Evolutionary conservation across 2,888 invertebrate genomes (phyloP), one percentile per base, ranked within the genome.

Genomic region (Limnephilus marmoratus): DNA sequence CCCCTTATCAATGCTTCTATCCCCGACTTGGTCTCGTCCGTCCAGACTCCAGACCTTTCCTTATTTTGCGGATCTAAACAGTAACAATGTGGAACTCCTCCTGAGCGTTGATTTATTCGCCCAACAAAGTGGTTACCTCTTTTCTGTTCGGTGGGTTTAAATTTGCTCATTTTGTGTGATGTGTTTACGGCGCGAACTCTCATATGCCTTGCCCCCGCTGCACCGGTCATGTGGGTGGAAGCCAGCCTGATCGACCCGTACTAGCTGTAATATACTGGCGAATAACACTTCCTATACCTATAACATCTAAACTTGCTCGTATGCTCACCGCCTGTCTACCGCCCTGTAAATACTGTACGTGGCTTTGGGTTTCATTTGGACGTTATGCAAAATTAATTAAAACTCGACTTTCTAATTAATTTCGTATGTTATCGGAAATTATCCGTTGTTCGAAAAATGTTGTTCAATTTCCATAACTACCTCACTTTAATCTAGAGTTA

Each of bases 211-310:
- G 88, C 88, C 88, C 80, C 81, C 88, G 88, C 88, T 89, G 88
- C 80, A 68, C 80, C 88, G 81, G 81, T 37, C 88, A 81, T n/a
- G 88, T 89, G 88, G 88, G 88, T 89, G 88, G 88, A 80, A 89
- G 37, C 18, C 88, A 34, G 34, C 80, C 88, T 34, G 88, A 80
- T 89, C 88, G 88, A 80, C 81, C 88, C 81, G 88, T 37, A 31
- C 88, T 31, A 2, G 41, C 80, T 68, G 12, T 88, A 68, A 7
- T 68, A 53, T 31, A 18, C 81, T 37, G 80, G 88, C 80, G 88
- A 80, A 88, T 34, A 88, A 88, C 68, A 89, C 88, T 89, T 89
- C 88, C 80, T 89, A 18, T 80, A 45, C 45, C 45, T 45, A 45
- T 1, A 49, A 68, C 24, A 37, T 37, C 88, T 89, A 89, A 49